Conservation (phyloP, 2,797 vertebrate species). For the Aratinga solstitialis region DNA sequence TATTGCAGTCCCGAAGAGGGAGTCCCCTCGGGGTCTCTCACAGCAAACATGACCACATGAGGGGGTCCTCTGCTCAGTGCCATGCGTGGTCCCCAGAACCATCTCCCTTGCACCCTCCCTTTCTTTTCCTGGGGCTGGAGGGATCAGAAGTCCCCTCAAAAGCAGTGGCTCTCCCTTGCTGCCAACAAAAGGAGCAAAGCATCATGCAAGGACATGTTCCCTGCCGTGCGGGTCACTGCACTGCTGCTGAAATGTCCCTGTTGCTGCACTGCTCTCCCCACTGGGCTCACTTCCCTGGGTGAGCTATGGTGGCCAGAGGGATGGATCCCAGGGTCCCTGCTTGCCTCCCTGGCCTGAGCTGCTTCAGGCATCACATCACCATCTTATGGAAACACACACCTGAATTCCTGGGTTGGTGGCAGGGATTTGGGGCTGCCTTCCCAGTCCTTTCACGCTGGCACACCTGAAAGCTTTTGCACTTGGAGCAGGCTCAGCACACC, state of each 20-base stretch:
- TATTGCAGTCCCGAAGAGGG: background rate
- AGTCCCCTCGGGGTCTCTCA: background rate
- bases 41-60: accelerated
- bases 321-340: background rate
- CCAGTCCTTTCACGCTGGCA: background rate
- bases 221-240: accelerated
- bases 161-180: background rate
- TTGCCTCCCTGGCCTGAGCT: background rate
- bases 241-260: background rate
- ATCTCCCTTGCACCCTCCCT: background rate
- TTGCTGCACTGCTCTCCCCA: background rate
- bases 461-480: background rate
- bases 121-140: background rate
- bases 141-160: background rate
- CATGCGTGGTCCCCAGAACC: accelerated
- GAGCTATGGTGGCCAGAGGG: background rate
- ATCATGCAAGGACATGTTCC: background rate
- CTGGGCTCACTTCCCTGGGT: too few relatives aligned
- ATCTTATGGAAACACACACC: background rate
- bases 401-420: accelerated
- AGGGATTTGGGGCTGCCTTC: background rate
- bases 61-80: background rate
- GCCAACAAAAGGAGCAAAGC: background rate
- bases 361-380: background rate
- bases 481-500: background rate